Evolutionary conservation across 2,888 invertebrate species (phyloP).

Genomic region (Eupeodes latifasciatus): DNA sequence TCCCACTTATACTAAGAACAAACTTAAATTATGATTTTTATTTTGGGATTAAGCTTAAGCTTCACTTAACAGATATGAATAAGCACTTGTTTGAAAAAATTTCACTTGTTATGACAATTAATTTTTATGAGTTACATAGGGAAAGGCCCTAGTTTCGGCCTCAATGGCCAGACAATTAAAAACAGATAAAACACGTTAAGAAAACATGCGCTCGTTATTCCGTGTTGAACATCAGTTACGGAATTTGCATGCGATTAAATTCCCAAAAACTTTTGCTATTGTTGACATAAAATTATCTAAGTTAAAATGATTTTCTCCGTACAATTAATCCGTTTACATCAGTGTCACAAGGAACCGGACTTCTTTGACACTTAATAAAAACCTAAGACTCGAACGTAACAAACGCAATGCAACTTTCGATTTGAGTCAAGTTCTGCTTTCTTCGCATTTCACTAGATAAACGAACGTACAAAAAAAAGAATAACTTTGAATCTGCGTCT

Average conservation of each 20-base stretch:
- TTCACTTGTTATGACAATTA: conserved; percentile 59
- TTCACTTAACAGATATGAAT: conserved; percentile 59
- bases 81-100: conserved; percentile 43
- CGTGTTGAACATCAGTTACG: not conserved
- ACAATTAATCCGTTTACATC: conserved; percentile 62
- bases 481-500: conserved; percentile 39
- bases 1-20: conserved; percentile 57
- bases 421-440: conserved; percentile 71
- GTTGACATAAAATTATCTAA: conserved; percentile 21
- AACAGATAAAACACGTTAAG: not conserved
- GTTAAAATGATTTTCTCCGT: conserved; percentile 50
- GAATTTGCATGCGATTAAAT: conserved; percentile 38
- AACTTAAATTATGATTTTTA: conserved; percentile 23
- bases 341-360: conserved; percentile 63
- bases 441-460: conserved; percentile 70
- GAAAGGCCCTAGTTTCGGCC: conserved; percentile 4
- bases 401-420: conserved; percentile 64
- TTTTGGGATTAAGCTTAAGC: conserved; percentile 43
- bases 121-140: not conserved
- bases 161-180: conserved; percentile 20
- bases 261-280: conserved; percentile 33
- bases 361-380: conserved; percentile 31
- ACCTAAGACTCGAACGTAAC: conserved; percentile 24
- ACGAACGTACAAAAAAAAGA: not conserved
- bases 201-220: conserved; percentile 13